A percentile compares a stretch with the other conserved stretches of the same genome.
Conservation (phyloP, 2,113 vertebrate genomes). For the Ictidomys tridecemlineatus region DNA sequence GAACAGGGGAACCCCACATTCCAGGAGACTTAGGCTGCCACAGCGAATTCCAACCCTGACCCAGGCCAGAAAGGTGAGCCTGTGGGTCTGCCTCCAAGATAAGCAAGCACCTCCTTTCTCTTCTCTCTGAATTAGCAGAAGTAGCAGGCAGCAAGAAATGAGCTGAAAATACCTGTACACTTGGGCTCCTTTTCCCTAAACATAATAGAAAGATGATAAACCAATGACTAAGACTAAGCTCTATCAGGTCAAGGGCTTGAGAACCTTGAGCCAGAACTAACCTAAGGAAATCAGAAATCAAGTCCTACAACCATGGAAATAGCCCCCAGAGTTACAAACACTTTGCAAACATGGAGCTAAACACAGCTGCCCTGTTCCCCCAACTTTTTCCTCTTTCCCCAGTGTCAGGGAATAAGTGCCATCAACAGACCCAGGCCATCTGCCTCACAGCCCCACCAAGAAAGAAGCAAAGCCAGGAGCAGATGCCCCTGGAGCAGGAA, state of each 20-base stretch:
- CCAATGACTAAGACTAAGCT: not conserved
- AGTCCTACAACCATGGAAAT: not conserved
- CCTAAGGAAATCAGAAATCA: not conserved
- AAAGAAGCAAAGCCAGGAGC: not conserved
- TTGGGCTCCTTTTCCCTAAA: not conserved
- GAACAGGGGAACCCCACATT: not conserved
- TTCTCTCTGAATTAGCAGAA: not conserved
- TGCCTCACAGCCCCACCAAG: not conserved
- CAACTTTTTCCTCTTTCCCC: not conserved
- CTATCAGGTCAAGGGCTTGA: not conserved
- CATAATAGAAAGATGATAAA: not conserved
- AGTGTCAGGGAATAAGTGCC: rapidly evolving
- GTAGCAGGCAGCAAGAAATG: not conserved
- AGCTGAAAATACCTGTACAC: not conserved
- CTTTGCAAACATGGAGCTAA: not conserved
- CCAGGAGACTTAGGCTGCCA: not conserved
- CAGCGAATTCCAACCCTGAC: not conserved
- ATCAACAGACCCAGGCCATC: not conserved
- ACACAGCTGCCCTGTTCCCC: not conserved
- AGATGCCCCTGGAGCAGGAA: not conserved
- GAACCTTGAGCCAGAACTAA: not conserved
- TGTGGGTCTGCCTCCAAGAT: not conserved
- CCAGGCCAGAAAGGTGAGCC: not conserved
- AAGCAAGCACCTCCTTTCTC: not conserved
- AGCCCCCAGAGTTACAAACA: not conserved